Conservation (phyloP, 2,888 invertebrate genomes). For the Euproctis similis region DNA sequence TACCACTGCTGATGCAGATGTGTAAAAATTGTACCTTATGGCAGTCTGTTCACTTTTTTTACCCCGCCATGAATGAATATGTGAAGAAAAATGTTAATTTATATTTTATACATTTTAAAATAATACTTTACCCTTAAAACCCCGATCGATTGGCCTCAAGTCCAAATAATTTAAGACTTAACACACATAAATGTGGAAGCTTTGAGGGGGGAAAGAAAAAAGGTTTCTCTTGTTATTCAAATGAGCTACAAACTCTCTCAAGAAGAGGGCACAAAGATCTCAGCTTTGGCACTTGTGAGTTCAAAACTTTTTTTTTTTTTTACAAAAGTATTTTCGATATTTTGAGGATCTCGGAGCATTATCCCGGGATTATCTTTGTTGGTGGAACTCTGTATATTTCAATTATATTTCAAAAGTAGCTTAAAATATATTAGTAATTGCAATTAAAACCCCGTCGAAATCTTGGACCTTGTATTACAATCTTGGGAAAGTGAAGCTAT, state of each 20-base stretch:
- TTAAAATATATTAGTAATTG: neutral
- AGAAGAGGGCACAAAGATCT: constrained; percentile 34
- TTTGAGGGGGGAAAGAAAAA: constrained; percentile 36
- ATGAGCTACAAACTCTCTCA: constrained; percentile 53
- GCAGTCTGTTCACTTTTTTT: no score
- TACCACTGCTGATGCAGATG: no score
- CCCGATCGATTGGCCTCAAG: no score
- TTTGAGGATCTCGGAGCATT: constrained; percentile 16
- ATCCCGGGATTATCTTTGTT: constrained; percentile 10
- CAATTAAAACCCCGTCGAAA: no score
- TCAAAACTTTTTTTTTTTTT: constrained; percentile 41
- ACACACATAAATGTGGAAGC: constrained; percentile 6
- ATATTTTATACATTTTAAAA: no score
- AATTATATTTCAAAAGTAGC: constrained; percentile 3
- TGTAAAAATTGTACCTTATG: no score
- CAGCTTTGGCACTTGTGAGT: constrained; percentile 40
- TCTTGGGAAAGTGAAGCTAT: no score
- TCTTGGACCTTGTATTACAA: no score
- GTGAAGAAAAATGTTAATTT: no score
- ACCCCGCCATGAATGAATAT: no score
- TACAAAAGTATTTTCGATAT: constrained; percentile 31
- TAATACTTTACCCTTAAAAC: no score
- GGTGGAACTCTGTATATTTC: neutral
- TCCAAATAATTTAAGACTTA: constrained; percentile 19
- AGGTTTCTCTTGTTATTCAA: constrained; percentile 67